phyloP scores from a whole-genome alignment of 2,888 invertebrate genomes.

The Apotomis turbidana region DNA sequence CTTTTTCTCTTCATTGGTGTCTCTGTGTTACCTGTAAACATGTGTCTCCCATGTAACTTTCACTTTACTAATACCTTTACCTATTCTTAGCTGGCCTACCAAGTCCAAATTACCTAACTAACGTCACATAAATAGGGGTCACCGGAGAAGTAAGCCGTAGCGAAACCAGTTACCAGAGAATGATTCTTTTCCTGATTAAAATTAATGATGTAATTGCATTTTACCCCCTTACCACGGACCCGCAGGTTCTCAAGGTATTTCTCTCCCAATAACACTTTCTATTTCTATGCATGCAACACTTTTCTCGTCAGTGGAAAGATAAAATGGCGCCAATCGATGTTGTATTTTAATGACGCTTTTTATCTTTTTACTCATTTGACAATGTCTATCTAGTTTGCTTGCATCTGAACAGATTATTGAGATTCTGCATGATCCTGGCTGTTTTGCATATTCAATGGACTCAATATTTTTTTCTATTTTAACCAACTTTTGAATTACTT shows the following conservation, averaged over 20 bases:
- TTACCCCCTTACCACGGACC: constrained; percentile 81
- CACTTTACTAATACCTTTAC: constrained; percentile 62
- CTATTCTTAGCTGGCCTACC: constrained; percentile 65
- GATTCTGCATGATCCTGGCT: constrained; percentile 65
- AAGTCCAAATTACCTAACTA: constrained; percentile 55
- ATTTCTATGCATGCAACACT: constrained; percentile 75
- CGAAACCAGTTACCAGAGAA: constrained; percentile 61
- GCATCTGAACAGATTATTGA: constrained; percentile 57
- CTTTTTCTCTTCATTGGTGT: constrained; percentile 73
- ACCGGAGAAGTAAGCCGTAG: constrained; percentile 68
- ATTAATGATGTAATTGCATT: constrained; percentile 82
- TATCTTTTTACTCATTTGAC: constrained; percentile 55
- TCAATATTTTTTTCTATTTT: constrained; percentile 30
- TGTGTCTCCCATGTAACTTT: constrained; percentile 69
- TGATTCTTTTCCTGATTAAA: constrained; percentile 73
- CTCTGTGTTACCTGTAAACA: constrained; percentile 71
- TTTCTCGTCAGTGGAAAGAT: constrained; percentile 58
- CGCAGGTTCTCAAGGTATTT: constrained; percentile 85
- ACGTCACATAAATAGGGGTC: constrained; percentile 70
- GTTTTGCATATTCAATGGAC: constrained; percentile 44
- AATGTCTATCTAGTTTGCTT: constrained; percentile 64
- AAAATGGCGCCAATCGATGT: constrained; percentile 42
- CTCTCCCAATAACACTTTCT: constrained; percentile 80
- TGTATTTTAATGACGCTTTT: constrained; percentile 29
- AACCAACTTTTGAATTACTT: constrained; percentile 35